phyloP scores from a whole-genome alignment of 2,797 vertebrate species.

The Agapornis canus region DNA sequence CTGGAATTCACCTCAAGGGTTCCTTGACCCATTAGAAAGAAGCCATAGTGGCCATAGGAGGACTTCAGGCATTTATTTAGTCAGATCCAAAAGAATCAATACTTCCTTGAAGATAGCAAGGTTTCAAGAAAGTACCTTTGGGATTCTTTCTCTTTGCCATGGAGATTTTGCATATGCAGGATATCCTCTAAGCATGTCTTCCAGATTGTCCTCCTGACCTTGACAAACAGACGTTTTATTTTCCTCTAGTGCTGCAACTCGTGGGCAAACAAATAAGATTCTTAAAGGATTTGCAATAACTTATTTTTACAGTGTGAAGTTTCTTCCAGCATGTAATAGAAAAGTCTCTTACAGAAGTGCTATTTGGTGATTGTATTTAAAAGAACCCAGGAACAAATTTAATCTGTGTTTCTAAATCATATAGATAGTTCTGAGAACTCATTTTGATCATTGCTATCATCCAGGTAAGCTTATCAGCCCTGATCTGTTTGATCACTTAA shows the following conservation, averaged over 20 bases:
- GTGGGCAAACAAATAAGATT: not conserved
- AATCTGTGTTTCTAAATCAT: not conserved
- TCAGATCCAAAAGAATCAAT: not conserved
- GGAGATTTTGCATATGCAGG: not conserved
- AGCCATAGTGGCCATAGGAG: not conserved
- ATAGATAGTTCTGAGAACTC: not conserved
- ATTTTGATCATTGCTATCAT: not conserved
- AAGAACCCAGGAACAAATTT: not conserved
- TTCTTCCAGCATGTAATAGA: not conserved
- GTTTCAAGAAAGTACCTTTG: not conserved
- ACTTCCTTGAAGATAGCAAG: not conserved
- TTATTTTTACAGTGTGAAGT: not conserved
- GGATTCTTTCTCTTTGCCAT: not conserved
- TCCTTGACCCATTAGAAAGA: not conserved
- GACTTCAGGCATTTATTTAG: not conserved
- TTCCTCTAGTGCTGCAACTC: not conserved
- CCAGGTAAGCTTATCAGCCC: not conserved
- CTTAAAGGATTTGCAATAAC: not conserved
- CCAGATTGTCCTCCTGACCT: not conserved
- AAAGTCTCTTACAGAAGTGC: not conserved
- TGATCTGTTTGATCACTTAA: not conserved
- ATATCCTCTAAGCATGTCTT: not conserved
- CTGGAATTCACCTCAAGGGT: not conserved
- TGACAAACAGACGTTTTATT: not conserved
- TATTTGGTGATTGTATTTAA: not conserved